A percentile compares a stretch with the other conserved stretches of the same genome.
These are phyloP conservation scores for Brenthis ino DNA, from an alignment of 2,888 invertebrate species.

Conservation along the genomic window DNA sequence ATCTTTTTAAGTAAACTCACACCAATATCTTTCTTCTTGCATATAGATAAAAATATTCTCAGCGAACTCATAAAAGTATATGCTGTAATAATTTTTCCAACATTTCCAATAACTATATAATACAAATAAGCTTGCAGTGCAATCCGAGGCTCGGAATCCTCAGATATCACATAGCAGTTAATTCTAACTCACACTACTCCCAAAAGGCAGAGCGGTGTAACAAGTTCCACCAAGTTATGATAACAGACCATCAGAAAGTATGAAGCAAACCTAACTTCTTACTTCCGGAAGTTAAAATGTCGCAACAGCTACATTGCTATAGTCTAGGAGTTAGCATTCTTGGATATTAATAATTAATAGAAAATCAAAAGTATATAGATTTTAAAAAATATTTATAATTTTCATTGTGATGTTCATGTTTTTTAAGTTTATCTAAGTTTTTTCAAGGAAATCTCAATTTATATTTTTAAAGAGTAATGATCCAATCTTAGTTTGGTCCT, in stretches of 20 bases:
- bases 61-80: neutral
- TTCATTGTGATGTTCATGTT: too few species aligned
- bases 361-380: too few species aligned
- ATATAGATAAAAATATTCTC: too few species aligned
- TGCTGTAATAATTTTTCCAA: neutral
- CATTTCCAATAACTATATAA: neutral
- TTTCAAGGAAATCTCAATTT: too few species aligned
- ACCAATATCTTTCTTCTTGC: too few species aligned
- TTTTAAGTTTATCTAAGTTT: too few species aligned
- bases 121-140: neutral
- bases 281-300: constrained; percentile 45
- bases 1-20: too few species aligned
- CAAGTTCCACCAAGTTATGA: constrained; percentile 46
- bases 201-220: constrained; percentile 38
- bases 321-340: constrained; percentile 25
- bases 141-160: constrained; percentile 9
- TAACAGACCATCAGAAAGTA: constrained; percentile 46
- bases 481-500: too few species aligned
- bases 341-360: too few species aligned
- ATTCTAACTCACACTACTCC: constrained; percentile 33
- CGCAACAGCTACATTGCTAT: constrained; percentile 36
- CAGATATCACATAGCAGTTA: constrained; percentile 29
- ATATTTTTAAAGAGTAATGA: too few species aligned
- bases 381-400: too few species aligned
- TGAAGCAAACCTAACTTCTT: constrained; percentile 45